Base-by-base conservation (phyloP, 2,888 invertebrate genomes). In the Congeria kusceri region DNA sequence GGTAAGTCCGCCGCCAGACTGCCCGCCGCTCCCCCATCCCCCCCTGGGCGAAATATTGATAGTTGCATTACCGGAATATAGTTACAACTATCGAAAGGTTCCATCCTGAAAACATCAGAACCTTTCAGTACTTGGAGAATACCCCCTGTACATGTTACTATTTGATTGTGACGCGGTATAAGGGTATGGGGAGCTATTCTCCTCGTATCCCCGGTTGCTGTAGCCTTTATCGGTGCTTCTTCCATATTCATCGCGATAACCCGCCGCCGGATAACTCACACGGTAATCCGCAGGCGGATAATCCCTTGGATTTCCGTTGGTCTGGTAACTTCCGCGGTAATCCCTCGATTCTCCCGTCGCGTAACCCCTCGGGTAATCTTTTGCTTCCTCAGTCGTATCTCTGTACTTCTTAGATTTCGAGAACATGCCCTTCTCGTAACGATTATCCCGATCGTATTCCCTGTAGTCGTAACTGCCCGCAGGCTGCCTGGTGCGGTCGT, bases 91-190 rank as follows among this genome's bases (percentile, higher is more conserved):
- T 39, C 39, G 39, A 13, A 39, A 39, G 15, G 39, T 39, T 7
- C 39, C 39, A 13, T 39, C 39, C 39, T 39, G 39, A 39, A 39
- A 39, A 39, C 39, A 39, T 13, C 39, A 39, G 9, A 39, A 39
- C 39, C 39, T 11, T 13, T 15, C 39, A 11, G 39, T 49, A 53
- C 57, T 64, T 47, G 70, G 77, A 13, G 65, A 49, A 58, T 83
- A 79, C 15, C 79, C 79, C 57, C 83, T 62, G 49, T 83, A 83
- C 83, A 83, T 76, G 29, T 70, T 72, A 20, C 76, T 73, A 28
- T 53, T 25, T 4, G 32, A 3, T 28, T 61, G 61, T 23, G 61
- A 46, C 29, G 32, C 46, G 2, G 68, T 58, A 56, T 62, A 69
- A 25, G 56, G 29, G 39, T 67, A 28, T 20, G 62, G 56, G 25